Evolutionary conservation across 2,797 vertebrate genomes (phyloP).

Genomic region (Labroides dimidiatus): DNA sequence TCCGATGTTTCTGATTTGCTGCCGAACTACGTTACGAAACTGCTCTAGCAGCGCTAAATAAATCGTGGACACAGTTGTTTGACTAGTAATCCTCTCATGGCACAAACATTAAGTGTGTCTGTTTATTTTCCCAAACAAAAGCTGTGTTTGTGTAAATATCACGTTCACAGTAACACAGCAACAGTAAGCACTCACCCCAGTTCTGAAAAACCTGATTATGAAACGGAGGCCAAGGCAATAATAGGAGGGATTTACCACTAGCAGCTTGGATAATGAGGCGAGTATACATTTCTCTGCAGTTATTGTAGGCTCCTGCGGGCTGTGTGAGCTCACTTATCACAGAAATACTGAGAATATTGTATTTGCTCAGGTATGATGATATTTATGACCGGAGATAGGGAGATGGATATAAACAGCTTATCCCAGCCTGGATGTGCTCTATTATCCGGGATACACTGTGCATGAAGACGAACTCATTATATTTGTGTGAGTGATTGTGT

Average conservation of each 20-base stretch:
- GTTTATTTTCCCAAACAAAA: conserved; percentile 65
- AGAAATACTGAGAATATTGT: conserved; percentile 56
- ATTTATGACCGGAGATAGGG: conserved; percentile 51
- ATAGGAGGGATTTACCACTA: conserved; percentile 64
- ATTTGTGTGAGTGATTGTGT: conserved; percentile 26
- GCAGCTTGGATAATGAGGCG: conserved; percentile 66
- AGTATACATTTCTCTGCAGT: conserved; percentile 48
- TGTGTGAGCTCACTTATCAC: conserved; percentile 62
- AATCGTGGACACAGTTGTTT: conserved; percentile 41
- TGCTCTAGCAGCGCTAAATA: conserved; percentile 32
- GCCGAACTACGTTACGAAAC: conserved; percentile 14
- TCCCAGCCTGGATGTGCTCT: conserved; percentile 39
- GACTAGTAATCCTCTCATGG: conserved; percentile 59
- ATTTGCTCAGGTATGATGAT: conserved; percentile 50
- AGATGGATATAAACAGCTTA: conserved; percentile 68
- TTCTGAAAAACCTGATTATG: conserved; percentile 72
- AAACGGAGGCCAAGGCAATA: conserved; percentile 56
- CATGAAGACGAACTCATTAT: conserved; percentile 41
- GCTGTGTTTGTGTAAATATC: conserved; percentile 51
- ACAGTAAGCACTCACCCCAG: conserved; percentile 40
- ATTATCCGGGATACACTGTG: conserved; percentile 44
- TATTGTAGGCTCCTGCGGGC: conserved; percentile 58
- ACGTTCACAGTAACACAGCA: conserved; percentile 48
- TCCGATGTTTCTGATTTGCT: conserved; percentile 11
- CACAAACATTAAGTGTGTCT: conserved; percentile 48